Base-by-base conservation (phyloP, 2,113 vertebrate species). In the Microcebus jonahi region DNA sequence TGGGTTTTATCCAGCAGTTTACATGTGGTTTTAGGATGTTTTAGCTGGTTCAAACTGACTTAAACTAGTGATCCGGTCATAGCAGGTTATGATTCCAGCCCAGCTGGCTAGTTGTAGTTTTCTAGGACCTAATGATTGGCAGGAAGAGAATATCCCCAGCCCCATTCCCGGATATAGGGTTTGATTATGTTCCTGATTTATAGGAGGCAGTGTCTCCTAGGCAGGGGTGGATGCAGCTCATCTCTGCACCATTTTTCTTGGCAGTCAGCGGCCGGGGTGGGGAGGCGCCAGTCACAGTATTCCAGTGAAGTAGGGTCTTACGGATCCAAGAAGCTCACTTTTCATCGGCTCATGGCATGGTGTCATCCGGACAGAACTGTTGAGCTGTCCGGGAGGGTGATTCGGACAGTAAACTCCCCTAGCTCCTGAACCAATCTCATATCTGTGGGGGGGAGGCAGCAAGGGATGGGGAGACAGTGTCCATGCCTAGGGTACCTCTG, bases 141-240 rank as follows among this genome's bases (percentile, higher is more conserved):
- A 84, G 10, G n/a, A 68, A 84, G 84, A 85, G 18, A 61, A n/a
- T 61, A 31, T 34, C 45, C 27, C 10, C 8, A 12, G 55, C 34
- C 18, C 31, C 34, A 29, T 48, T 21, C 45, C 42, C 4, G 2
- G 29, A 48, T 1, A 17, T 31, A 27, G 63, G 29, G 17, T 65
- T 13, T 80, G 61, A 18, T 42, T 50, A 25, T 67, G 63, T 14
- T 65, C 77, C 61, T 93, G 61, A 57, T 23, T 11, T n/a, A 11
- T 9, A n/a, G 68, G 57, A 59, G 27, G 29, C 14, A 29, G 5
- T 39, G 8, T 39, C 34, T 68, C 57, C 23, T 48, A 15, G n/a
- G 12, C 31, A 79, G 13, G 39, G 42, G 42, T 10, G 8, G 4
- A 48, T 21, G 1, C 5, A 63, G 4, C 2, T 23, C 6, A 3